Evolutionary conservation across 2,888 invertebrate genomes (phyloP), one percentile per base, ranked within the genome.

Genomic region (Odontomyia ornata): DNA sequence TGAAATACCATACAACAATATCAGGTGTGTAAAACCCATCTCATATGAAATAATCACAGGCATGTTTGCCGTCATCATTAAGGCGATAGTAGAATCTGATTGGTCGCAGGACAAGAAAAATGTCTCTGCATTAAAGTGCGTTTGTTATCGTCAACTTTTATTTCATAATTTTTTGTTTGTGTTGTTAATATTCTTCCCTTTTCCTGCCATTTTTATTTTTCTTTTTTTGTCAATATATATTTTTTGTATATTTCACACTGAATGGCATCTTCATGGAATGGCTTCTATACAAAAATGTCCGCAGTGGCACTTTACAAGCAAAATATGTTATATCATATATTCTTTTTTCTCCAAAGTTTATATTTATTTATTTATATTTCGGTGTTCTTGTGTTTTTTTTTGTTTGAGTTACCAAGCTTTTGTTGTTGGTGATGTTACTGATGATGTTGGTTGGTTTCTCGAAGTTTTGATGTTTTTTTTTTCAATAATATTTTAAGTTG

Each of bases 21-120:
- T 69, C 47, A 69, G 60, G 57, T 60, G 73, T 69, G 25, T 69
- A 36, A 43, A 27, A 30, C 36, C 60, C 73, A 57, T 36, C 60
- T 36, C 30, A 30, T 36, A 36, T 36, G 36, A 36, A 57, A 57
- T 60, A 73, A 73, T 73, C 73, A 57, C 57, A 57, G 60, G 60
- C 73, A 73, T 57, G 73, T 73, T 73, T 30, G 60, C 73, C 73
- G 60, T 73, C 73, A 60, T 73, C 73, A 73, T 73, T 73, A 73
- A 73, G 43, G 9, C 36, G 73, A 73, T 73, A 60, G 60, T 30
- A 43, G 73, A 73, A 57, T 73, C 73, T 73, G 73, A 73, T 73
- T 73, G 73, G 73, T 60, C 57, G 3, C 57, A 30, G 71, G 57
- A 43, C 73, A 57, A 57, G 73, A 73, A 73, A 57, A 73, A 57